Evolutionary conservation across 2,888 invertebrate genomes (phyloP).

Genomic region (Coremacera marginata): DNA sequence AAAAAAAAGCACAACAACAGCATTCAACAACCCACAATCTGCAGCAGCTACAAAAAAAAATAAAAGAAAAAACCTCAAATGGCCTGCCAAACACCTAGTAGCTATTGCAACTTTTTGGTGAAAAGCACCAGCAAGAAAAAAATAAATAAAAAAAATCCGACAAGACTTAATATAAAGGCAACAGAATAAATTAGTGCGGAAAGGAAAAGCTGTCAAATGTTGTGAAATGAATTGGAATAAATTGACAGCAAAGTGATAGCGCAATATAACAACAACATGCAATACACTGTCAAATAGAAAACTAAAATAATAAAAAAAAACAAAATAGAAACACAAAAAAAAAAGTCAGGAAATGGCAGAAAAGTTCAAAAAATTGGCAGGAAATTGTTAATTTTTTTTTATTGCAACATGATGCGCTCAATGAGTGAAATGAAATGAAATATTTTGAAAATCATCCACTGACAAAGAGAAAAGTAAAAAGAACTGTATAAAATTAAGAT

Average conservation of each 20-base stretch:
- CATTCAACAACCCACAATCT: too few species aligned
- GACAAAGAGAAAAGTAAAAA: too few species aligned
- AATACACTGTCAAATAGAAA: background rate
- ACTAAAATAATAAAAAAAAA: background rate
- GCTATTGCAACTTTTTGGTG: too few species aligned
- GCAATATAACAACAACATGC: background rate
- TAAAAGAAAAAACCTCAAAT: background rate
- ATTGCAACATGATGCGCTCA: too few species aligned
- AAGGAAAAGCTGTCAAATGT: slow-evolving; percentile 13
- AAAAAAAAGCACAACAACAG: background rate
- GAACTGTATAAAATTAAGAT: too few species aligned
- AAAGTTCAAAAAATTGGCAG: slow-evolving; percentile 9
- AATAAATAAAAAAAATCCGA: too few species aligned
- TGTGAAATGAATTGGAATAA: slow-evolving; percentile 28
- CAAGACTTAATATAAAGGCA: too few species aligned
- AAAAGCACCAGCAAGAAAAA: too few species aligned
- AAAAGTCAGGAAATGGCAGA: background rate
- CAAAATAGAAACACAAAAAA: background rate
- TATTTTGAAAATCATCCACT: too few species aligned
- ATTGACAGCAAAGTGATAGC: slow-evolving; percentile 29
- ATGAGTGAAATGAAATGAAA: too few species aligned
- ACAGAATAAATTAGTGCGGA: background rate
- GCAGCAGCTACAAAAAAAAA: background rate
- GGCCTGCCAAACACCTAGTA: background rate
- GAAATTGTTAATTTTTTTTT: too few species aligned